Conservation (phyloP, 2,113 vertebrate genomes). For the Ciconia boyciana region DNA sequence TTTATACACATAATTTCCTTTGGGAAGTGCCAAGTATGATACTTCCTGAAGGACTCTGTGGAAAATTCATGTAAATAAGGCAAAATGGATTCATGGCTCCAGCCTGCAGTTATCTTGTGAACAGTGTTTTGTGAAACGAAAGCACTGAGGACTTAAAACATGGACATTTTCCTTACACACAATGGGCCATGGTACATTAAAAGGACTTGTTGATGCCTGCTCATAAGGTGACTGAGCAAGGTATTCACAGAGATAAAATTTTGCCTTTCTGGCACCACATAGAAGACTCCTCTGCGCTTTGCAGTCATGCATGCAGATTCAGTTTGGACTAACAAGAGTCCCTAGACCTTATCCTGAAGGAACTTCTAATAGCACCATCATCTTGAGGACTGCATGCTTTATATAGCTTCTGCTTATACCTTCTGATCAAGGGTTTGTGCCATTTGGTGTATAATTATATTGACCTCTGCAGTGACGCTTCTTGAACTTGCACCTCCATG, state of each 20-base stretch:
- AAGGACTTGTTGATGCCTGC: background rate
- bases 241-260: background rate
- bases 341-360: background rate
- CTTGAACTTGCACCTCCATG: background rate
- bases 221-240: background rate
- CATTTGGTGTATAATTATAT: background rate
- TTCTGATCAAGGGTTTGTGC: background rate
- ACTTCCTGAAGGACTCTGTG: conserved; percentile 41
- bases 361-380: background rate
- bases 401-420: background rate
- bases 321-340: background rate
- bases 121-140: background rate
- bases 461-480: background rate
- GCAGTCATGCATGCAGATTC: background rate
- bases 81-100: conserved; percentile 38
- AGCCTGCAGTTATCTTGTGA: conserved; percentile 21
- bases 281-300: background rate
- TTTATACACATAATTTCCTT: conserved; percentile 56
- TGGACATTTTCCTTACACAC: background rate
- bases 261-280: accelerated
- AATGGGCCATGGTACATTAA: background rate
- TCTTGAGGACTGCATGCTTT: too few species aligned
- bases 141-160: background rate
- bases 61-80: conserved; percentile 62
- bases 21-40: conserved; percentile 42